Evolutionary conservation across 1,140 invertebrate genomes (phyloP).

Genomic region (Hormaphis cornu): DNA sequence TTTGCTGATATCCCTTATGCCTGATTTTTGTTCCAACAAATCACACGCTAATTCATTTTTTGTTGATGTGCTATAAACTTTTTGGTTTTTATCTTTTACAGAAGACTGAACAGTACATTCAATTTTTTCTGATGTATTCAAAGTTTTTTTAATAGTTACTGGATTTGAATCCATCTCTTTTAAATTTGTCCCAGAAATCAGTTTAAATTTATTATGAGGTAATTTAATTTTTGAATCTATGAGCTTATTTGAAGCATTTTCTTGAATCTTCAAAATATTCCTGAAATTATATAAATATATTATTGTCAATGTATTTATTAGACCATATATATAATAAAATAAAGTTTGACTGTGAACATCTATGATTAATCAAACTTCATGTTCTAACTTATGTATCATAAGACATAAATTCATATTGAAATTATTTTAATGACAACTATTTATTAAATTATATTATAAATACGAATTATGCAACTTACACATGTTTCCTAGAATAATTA

Average conservation of each 20-base stretch:
- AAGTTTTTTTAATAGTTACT: background rate
- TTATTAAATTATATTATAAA: too few species aligned
- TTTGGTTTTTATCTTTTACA: background rate
- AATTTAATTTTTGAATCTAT: background rate
- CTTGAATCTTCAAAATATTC: constrained; percentile 1
- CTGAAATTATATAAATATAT: constrained; percentile 5
- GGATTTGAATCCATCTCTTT: background rate
- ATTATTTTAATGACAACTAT: too few species aligned
- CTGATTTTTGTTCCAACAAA: background rate
- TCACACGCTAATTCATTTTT: background rate
- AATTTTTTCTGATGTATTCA: background rate
- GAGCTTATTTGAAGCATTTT: background rate
- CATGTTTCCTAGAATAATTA: background rate
- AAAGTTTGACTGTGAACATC: too few species aligned
- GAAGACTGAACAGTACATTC: background rate
- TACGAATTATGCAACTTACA: background rate
- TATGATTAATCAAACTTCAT: too few species aligned
- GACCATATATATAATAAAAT: too few species aligned
- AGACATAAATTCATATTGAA: too few species aligned
- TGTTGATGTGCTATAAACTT: too few species aligned
- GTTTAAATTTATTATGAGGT: background rate
- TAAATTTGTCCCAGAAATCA: background rate
- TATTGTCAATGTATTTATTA: too few species aligned
- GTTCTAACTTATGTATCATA: too few species aligned
- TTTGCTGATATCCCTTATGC: background rate